These are phyloP conservation scores for Anas platyrhynchos DNA, from an alignment of 2,113 vertebrate genomes.

Conservation along the genomic window DNA sequence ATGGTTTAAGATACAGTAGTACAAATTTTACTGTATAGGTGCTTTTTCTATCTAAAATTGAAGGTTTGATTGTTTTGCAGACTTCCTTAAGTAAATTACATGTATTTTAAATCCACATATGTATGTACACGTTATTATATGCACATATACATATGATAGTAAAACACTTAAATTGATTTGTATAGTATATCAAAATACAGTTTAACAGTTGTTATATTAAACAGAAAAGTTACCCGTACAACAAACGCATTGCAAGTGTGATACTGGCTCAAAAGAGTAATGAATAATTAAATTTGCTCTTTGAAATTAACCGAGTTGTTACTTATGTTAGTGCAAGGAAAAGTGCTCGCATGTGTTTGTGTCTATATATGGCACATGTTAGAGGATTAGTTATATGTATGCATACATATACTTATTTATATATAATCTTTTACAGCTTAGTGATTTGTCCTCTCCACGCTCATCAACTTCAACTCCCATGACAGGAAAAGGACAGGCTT, in stretches of 20 bases:
- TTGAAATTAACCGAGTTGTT: not conserved
- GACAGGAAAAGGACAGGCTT: constrained; percentile 79
- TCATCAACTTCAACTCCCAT: constrained; percentile 82
- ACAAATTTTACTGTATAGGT: not conserved
- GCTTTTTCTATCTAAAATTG: not conserved
- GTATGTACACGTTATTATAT: not conserved
- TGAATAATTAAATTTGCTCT: not conserved
- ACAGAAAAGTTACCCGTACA: not conserved
- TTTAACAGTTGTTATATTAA: not conserved
- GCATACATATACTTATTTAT: not conserved
- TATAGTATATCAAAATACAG: not conserved
- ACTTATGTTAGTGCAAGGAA: not conserved
- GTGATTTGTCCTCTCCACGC: constrained; percentile 76
- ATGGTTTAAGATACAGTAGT: not conserved
- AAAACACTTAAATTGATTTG: not conserved
- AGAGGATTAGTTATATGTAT: not conserved
- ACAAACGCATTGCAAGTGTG: not conserved
- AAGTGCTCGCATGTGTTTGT: not conserved
- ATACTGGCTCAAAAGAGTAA: not conserved
- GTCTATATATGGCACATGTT: not conserved
- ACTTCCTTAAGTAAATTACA: not conserved
- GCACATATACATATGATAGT: not conserved
- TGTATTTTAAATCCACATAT: not conserved
- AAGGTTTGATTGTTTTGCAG: not conserved
- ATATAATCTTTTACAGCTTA: constrained; percentile 67